Conservation (phyloP, 92 coral and sea anemone species). For the Parazoanthus atlanticus region DNA sequence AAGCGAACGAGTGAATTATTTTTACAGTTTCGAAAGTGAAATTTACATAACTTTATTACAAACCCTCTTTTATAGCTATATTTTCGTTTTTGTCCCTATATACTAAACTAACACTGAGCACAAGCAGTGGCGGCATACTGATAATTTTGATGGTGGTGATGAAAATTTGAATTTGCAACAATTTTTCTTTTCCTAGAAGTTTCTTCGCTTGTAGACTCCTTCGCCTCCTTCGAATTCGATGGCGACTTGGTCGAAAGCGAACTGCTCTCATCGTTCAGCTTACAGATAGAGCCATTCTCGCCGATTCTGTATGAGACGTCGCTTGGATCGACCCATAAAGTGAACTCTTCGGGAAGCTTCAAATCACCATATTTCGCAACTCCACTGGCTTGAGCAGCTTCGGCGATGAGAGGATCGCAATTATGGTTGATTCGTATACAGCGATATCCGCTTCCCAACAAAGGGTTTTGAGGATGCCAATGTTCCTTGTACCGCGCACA, state of each 20-base stretch:
- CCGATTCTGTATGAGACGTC: slow-evolving; percentile 97
- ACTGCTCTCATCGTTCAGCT: slow-evolving; percentile 65
- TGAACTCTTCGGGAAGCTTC: slow-evolving; percentile 89
- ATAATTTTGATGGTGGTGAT: slow-evolving; percentile 33
- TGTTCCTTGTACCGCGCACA: slow-evolving; percentile 95
- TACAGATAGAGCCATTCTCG: slow-evolving; percentile 96
- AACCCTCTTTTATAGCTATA: slow-evolving; percentile 48
- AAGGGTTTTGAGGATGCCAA: slow-evolving; percentile 99
- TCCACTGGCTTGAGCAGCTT: slow-evolving; percentile 86
- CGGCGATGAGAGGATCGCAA: slow-evolving; percentile 83
- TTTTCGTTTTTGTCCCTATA: slow-evolving; percentile 44
- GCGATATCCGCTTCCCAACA: slow-evolving; percentile 98
- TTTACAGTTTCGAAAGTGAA: slow-evolving; percentile 78
- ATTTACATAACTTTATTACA: slow-evolving; percentile 58
- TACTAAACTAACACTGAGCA: slow-evolving; percentile 68
- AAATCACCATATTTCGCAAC: slow-evolving; percentile 67
- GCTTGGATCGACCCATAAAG: slow-evolving; percentile 98
- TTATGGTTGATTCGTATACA: slow-evolving; percentile 95
- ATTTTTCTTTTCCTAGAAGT: slow-evolving; percentile 65
- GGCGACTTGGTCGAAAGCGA: slow-evolving; percentile 43
- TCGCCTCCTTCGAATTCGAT: slow-evolving; percentile 62
- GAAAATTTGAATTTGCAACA: slow-evolving; percentile 49
- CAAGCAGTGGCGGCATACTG: slow-evolving; percentile 64
- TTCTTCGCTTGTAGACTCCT: slow-evolving; percentile 60
- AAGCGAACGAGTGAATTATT: slow-evolving; percentile 55